Base-by-base conservation (phyloP, 2,113 vertebrate species). In the Mesoclemmys tuberculata region DNA sequence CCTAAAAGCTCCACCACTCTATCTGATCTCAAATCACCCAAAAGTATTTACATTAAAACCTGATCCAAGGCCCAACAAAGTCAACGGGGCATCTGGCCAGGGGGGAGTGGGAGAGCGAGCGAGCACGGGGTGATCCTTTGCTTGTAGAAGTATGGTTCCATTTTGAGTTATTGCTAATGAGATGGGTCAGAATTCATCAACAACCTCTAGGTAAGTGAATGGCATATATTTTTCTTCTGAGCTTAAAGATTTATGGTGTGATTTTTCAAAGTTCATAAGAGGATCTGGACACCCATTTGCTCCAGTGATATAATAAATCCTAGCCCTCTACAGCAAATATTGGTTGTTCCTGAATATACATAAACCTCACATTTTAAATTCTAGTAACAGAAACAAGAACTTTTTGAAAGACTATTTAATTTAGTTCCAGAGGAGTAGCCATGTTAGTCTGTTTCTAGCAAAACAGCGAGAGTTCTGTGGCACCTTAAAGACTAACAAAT, bases 311-410 rank as follows among this genome's bases (percentile, higher is more conserved):
- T 85, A 54, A 52, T 41, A 38, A 80, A 52, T 52, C 16, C 78
- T 49, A 11, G 10, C n/a, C 68, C 41, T 71, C 31, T 24, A 22
- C 21, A 80, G 35, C 79, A 52, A 10, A 26, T 38, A 19, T 74
- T 90, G 58, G 74, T 89, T 89, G 16, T 82, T 94, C 22, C 21
- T n/a, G n/a, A 91, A 96, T 26, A 41, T 88, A 88, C 48, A 26
- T 13, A 90, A 92, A 21, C 82, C 22, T 7, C 35, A 55, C 52
- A 84, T 90, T 82, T 8, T 10, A 5, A 90, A 75, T 83, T 81
- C 94, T 80, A 90, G 26, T 74, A 86, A 87, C 46, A 93, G 48
- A 51, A 38, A 44, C 48, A 90, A 80, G 29, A 84, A 90, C 80
- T 56, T 93, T 80, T 94, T 82, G 68, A 21, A 88, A 85, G 54